Base-by-base conservation (phyloP, 1,140 invertebrate genomes). In the Bombus impatiens region DNA sequence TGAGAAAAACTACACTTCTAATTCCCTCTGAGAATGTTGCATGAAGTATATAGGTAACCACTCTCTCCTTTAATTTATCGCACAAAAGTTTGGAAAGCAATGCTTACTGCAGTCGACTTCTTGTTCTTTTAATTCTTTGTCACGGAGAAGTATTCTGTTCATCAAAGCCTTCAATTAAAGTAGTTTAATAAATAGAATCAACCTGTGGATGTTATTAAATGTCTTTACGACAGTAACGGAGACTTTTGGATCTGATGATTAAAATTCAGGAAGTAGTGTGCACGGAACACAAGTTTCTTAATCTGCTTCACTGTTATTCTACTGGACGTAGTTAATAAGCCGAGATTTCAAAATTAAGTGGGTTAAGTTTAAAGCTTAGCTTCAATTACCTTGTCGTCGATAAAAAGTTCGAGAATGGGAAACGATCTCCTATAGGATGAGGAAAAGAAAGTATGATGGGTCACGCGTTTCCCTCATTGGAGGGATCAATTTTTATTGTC, bases 291-390 rank as follows among this genome's bases (percentile, higher is more conserved):
- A 84, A 79, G 5, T 80, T 72, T 44, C 53, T 40, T 85, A 80
- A 85, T 85, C 42, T 68, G 47, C 40, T 79, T 35, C 35, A 22
- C n/a, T 2, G 12, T 79, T 70, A 84, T 84, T 53, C 6, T 22
- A 18, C 18, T 53, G 47, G 47, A 22, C 65, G 28, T n/a, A 2
- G 37, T 71, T 62, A 84, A 40, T 25, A 32, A 25, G 9, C 42
- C 8, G 4, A 78, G 28, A n/a, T n/a, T 37, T 47, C 18, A n/a
- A 42, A 78, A 47, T 70, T 71, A 79, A 84, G 37, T 62, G 37
- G 76, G 79, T 84, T 59, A 84, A 84, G 12, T 40, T 78, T 35
- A 44, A 59, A 78, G 15, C 76, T 62, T 37, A 76, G 65, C n/a
- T 70, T 78, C 42, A 59, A 47, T 57, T 59, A 78, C 40, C 13